Conservation (phyloP, 2,888 invertebrate genomes). For the Epirrhoe alternata region DNA sequence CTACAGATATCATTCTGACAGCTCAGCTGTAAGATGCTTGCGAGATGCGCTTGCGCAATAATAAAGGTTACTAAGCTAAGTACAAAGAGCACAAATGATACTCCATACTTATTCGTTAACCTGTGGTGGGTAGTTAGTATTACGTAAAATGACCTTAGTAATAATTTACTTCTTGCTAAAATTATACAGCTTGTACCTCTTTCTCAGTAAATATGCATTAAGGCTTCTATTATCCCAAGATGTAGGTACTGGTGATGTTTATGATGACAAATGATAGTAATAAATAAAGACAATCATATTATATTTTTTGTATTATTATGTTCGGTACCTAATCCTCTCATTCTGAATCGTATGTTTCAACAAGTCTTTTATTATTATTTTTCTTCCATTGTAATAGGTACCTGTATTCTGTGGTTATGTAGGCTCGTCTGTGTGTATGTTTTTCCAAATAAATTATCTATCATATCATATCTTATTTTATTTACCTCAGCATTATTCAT, state of each 20-base stretch:
- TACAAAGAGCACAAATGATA: slow-evolving; percentile 1
- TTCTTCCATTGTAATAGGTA: no score
- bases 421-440: no score
- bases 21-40: not conserved
- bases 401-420: no score
- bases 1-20: not conserved
- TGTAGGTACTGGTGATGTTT: not conserved
- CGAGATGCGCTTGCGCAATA: slow-evolving; percentile 2
- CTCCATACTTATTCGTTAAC: not conserved
- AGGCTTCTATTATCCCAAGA: not conserved
- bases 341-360: no score
- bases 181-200: not conserved
- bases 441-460: no score
- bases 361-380: no score
- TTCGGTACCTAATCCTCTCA: no score
- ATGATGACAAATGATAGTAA: not conserved
- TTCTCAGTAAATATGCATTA: not conserved
- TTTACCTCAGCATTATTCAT: no score
- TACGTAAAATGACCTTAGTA: not conserved
- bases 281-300: not conserved
- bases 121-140: not conserved
- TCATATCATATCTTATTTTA: no score
- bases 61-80: not conserved
- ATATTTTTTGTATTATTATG: no score
- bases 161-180: slow-evolving; percentile 2